Percentiles rank a stretch among this genome's conserved stretches.
These are phyloP conservation scores for Spheniscus mendiculus DNA, from an alignment of 2,113 vertebrate genomes.

Conservation along the genomic window DNA sequence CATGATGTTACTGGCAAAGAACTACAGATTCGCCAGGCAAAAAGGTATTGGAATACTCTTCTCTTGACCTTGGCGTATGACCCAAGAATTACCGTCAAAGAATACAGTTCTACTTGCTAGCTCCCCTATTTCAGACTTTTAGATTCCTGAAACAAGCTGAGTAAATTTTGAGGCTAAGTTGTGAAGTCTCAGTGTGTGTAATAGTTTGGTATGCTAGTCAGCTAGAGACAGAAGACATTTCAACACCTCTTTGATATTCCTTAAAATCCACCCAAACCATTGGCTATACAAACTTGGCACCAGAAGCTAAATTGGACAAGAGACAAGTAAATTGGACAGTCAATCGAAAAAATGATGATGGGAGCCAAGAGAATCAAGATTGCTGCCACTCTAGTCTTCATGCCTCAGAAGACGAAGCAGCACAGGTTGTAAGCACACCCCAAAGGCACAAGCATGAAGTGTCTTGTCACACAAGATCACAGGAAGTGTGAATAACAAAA, in stretches of 20 bases:
- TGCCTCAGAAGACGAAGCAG: not conserved
- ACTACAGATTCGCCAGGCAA: not conserved
- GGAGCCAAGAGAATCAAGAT: not conserved
- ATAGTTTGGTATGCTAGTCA: not conserved
- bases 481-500: not conserved
- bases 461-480: not conserved
- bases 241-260: not conserved
- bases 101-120: not conserved
- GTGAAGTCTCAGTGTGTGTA: accelerated
- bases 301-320: not conserved
- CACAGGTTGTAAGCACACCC: accelerated
- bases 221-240: not conserved
- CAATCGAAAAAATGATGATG: accelerated
- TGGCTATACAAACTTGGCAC: not conserved
- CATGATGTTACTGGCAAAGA: not conserved
- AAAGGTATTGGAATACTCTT: not conserved
- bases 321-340: not conserved
- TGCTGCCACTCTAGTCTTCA: not conserved
- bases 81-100: not conserved
- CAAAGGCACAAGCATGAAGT: not conserved
- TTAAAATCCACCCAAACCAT: not conserved
- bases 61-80: not conserved
- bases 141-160: not conserved
- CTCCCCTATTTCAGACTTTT: not conserved
- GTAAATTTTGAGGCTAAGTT: not conserved